These are phyloP conservation scores for Phymastichus coffea DNA, from an alignment of 1,140 invertebrate genomes.

Conservation along the genomic window DNA sequence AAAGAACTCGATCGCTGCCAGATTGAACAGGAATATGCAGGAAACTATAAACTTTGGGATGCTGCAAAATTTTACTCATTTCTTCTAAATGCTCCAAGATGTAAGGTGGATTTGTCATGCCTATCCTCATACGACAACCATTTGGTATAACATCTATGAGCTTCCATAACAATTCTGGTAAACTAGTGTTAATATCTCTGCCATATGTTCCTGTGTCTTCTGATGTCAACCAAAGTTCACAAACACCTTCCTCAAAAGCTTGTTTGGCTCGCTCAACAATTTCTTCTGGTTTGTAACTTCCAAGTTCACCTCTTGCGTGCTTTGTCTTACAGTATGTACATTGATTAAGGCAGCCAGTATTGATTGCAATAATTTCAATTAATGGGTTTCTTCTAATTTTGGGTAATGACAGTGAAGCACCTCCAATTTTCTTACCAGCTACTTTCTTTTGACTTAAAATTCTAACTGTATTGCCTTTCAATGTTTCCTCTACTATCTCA, in stretches of 20 bases:
- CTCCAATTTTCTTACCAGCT: conserved; percentile 80
- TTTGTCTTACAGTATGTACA: conserved; percentile 99
- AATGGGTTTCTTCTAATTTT: conserved; percentile 95
- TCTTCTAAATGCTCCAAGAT: conserved; percentile 93
- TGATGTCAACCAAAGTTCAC: conserved; percentile 97
- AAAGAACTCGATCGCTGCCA: conserved; percentile 88
- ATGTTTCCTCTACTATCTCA: conserved; percentile 96
- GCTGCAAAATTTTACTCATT: conserved; percentile 84
- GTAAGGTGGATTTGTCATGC: conserved; percentile 99
- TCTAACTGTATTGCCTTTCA: conserved; percentile 87
- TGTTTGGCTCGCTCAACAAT: conserved; percentile 78
- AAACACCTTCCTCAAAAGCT: conserved; percentile 90
- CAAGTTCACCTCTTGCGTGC: conserved; percentile 92
- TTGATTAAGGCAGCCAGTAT: conserved; percentile 96
- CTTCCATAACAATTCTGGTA: conserved; percentile 84
- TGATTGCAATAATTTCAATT: conserved; percentile 97
- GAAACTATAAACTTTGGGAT: conserved; percentile 92
- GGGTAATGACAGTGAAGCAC: conserved; percentile 82
- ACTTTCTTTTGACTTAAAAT: conserved; percentile 81
- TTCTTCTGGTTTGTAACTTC: conserved; percentile 87
- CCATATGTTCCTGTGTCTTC: conserved; percentile 98
- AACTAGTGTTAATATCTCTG: conserved; percentile 83
- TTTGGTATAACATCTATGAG: conserved; percentile 90
- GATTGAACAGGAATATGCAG: conserved; percentile 97
- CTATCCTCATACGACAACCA: conserved; percentile 83